Base-by-base conservation (phyloP, 2,888 invertebrate species). In the Cantharis rustica region DNA sequence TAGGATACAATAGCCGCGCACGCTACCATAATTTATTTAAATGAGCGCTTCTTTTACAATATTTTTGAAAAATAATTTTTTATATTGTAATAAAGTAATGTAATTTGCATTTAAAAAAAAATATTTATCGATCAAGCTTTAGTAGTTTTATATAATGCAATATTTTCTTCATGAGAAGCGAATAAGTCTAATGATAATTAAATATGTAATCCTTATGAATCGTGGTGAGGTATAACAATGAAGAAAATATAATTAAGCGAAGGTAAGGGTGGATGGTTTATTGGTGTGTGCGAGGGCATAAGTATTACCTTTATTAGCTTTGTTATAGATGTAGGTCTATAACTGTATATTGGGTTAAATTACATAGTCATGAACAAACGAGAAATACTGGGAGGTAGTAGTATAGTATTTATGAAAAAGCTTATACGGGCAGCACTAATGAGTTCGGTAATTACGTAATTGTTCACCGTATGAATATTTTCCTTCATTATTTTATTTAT, bases 261-360 rank as follows among this genome's bases (percentile, higher is more conserved):
- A 66, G 64, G 64, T 66, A 66, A 75, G 75, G 75, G 71, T 61
- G 71, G 71, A 23, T 62, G 62, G 68, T 71, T 72, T 71, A 68
- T 62, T 68, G 70, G 64, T 16, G 68, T 71, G 64, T 75, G 68
- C 71, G 17, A 71, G 69, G 66, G 69, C 76, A 76, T 69, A 61
- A 69, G 72, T 72, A 69, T 31, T 47, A 27, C 73, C 73, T 73
- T 76, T 71, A 76, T 76, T 76, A 73, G 76, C 73, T 76, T 76
- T 69, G 76, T 76, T 76, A 76, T 61, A 73, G 71, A 73, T 73
- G 64, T 69, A 69, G 75, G 68, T 63, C 68, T 73, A 70, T 61
- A 27, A 47, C 47, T 61, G 70, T 17, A 47, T 47, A 61, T 66
- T 66, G 64, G 23, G 20, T 66, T 66, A 66, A n/a, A 66, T 66